These are phyloP conservation scores for Psittacus erithacus DNA, from an alignment of 2,113 vertebrate species.

Conservation along the genomic window DNA sequence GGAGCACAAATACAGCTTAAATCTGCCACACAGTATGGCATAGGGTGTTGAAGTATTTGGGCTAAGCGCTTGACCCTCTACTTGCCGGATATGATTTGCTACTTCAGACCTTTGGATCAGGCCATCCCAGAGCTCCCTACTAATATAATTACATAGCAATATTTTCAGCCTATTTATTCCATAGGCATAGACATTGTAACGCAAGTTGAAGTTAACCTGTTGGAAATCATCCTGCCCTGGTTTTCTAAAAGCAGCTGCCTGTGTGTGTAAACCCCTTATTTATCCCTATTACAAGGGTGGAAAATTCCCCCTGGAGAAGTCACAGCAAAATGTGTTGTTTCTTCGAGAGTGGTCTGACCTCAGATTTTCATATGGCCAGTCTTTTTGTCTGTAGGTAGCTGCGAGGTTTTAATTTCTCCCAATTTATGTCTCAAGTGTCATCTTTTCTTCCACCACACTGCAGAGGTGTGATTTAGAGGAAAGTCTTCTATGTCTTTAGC, in stretches of 20 bases:
- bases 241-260: neutral
- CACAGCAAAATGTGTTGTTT: neutral
- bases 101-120: neutral
- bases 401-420: neutral
- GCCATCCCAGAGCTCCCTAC: neutral
- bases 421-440: neutral
- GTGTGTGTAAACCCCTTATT: neutral
- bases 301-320: neutral
- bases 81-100: neutral
- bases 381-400: neutral
- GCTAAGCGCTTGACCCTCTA: neutral
- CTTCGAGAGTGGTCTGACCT: neutral
- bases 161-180: neutral
- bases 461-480: neutral
- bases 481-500: neutral
- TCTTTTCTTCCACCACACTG: neutral
- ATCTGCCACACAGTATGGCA: neutral
- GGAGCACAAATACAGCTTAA: neutral
- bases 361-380: neutral
- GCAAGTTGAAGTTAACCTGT: neutral
- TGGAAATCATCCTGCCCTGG: neutral
- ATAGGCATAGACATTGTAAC: neutral
- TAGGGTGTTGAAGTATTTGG: neutral
- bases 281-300: neutral
- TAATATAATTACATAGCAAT: neutral